These are phyloP conservation scores for Apocrypta bakeri DNA, from an alignment of 1,140 invertebrate genomes.

Conservation along the genomic window DNA sequence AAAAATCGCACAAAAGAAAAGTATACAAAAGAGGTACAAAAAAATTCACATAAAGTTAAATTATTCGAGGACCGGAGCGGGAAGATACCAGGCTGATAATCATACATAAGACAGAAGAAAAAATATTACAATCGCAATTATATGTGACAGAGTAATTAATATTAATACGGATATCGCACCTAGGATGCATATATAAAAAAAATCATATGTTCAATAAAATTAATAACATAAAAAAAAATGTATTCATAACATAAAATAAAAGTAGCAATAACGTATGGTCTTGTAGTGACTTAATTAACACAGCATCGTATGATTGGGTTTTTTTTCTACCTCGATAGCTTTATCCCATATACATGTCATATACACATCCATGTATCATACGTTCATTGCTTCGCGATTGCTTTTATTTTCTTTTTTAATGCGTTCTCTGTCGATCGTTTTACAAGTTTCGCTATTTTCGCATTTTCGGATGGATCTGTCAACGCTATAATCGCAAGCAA, in stretches of 20 bases:
- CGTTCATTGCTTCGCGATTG: slow-evolving; percentile 26
- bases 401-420: slow-evolving; percentile 16
- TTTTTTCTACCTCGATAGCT: slow-evolving; percentile 53
- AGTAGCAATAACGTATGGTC: slow-evolving; percentile 72
- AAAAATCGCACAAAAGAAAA: slow-evolving; percentile 56
- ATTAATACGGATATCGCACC: slow-evolving; percentile 60
- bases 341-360: slow-evolving; percentile 51
- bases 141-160: slow-evolving; percentile 56
- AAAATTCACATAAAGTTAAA: slow-evolving; percentile 17
- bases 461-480: background rate
- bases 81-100: slow-evolving; percentile 38
- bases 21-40: slow-evolving; percentile 52
- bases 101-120: slow-evolving; percentile 46
- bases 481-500: slow-evolving; percentile 15
- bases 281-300: slow-evolving; percentile 74
- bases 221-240: slow-evolving; percentile 74
- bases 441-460: slow-evolving; percentile 37
- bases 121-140: slow-evolving; percentile 64
- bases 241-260: slow-evolving; percentile 72
- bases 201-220: slow-evolving; percentile 70
- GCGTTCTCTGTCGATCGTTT: slow-evolving; percentile 47
- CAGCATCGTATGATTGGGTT: slow-evolving; percentile 72
- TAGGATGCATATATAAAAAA: slow-evolving; percentile 58
- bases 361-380: slow-evolving; percentile 34
- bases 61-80: slow-evolving; percentile 55